Base-by-base conservation (phyloP, 2,797 vertebrate species). In the Catamblyrhynchus diadema region DNA sequence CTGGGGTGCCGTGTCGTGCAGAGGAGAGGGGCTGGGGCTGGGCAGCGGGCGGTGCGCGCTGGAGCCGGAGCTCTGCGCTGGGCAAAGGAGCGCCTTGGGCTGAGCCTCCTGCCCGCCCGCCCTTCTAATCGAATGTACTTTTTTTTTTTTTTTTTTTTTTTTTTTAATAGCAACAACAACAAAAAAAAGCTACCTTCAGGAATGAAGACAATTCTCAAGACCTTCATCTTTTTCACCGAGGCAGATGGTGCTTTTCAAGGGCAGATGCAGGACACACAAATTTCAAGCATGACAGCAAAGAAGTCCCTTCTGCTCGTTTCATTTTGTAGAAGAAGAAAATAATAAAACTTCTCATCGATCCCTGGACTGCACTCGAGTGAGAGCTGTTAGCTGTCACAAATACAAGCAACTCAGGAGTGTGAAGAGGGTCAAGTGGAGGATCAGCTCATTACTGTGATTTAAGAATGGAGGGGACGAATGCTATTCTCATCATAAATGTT, bases 81-180 rank as follows among this genome's bases (percentile, higher is more conserved):
- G 14, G 45, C 14, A 3, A 27, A 35, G 54, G 33, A 65, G 30
- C 24, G 3, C 11, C 25, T 10, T 14, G 27, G 19, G 41, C 75
- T 66, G 72, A 70, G 75, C 12, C 53, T 56, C 24, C 42, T 4
- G 45, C 23, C 23, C 20, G 5, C 14, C 15, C 15, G 13, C 60
- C 50, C 9, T 5, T 56, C 70, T 37, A 12, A 28, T 23, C 5
- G 4, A 12, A 19, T 32, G 8, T 50, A 5, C 4, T 22, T 16
- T 14, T 6, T 2, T 2, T 30, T 25, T 12, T 1, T 30, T 6
- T 7, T 13, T 3, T n/a, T 6, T n/a, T 6, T 13, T 24, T 30
- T 18, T 35, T 9, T 10, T 25, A 30, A 41, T 41, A 39, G 65
- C 1, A 41, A 41, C 12, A 39, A 27, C 35, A n/a, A n/a, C n/a